Evolutionary conservation across 2,888 invertebrate species (phyloP), one percentile per base, ranked within the genome.

Genomic region (Allophyes oxyacanthae): DNA sequence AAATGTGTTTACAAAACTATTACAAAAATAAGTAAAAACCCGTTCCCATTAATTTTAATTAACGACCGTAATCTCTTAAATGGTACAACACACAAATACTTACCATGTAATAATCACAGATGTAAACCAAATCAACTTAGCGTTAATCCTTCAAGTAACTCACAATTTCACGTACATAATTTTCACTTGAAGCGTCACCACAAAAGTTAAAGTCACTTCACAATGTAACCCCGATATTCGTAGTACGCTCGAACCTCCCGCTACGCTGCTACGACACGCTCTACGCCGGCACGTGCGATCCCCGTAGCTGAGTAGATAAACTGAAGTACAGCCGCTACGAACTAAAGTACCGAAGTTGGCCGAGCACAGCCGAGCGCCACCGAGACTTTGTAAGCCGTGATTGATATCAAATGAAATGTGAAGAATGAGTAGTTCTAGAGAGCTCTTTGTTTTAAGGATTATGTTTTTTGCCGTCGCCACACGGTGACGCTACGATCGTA

Each of bases 321-420:
- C 93, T 93, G 91, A 73, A 81, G 85, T 85, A 82, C 77, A 77
- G 69, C 74, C 64, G 84, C 83, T 84, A 84, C 87, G 87, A 84
- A 82, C 81, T 78, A 78, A 73, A 70, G 72, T 77, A 63, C 83
- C 91, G 92, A 91, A 78, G 69, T 72, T 73, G 49, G 50, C 87
- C 92, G 93, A 92, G 54, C 57, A 40, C 56, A 32, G 52, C 89
- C 93, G 93, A 91, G 59, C 66, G 53, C 61, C 48, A 57, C 87
- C 90, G 90, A 91, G 82, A 83, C 82, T 84, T 81, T 83, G 85
- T 89, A 88, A 89, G 88, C 88, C 80, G 91, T 92, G 93, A 94
- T 94, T 93, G 93, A 94, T 92, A 92, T 91, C 87, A 92, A 93
- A 94, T 92, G 92, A 92, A 92, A 93, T 92, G 91, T 91, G 88